A percentile compares a stretch with the other conserved stretches of the same genome.
phyloP scores from a whole-genome alignment of 1,140 invertebrate species.

The Drosophila oshimai region DNA sequence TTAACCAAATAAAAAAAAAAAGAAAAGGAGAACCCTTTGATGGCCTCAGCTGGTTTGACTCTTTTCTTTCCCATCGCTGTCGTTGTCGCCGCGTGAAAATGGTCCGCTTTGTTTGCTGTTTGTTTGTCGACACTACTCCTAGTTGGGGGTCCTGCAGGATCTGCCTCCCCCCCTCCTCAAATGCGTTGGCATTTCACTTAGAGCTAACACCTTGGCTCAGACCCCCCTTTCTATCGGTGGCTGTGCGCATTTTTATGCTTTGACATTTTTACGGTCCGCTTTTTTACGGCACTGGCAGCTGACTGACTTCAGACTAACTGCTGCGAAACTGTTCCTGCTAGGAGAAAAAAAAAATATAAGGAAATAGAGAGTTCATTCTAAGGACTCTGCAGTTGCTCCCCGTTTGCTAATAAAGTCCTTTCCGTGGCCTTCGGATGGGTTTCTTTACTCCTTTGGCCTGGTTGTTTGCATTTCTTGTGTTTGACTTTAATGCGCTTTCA shows the following conservation, averaged over 20 bases:
- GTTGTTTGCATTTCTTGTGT: constrained; percentile 62
- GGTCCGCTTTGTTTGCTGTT: constrained; percentile 65
- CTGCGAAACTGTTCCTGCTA: constrained; percentile 25
- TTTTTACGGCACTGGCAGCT: constrained; percentile 74
- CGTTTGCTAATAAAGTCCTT: constrained; percentile 74
- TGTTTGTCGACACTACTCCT: constrained; percentile 60
- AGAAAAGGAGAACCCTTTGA: constrained; percentile 2
- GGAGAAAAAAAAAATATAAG: too few relatives aligned
- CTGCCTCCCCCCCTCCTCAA: neutral
- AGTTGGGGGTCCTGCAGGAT: constrained; percentile 4
- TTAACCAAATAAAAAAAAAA: neutral
- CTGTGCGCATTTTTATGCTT: constrained; percentile 67
- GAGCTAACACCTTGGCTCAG: constrained; percentile 55
- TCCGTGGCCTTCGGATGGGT: constrained; percentile 23
- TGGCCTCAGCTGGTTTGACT: constrained; percentile 57
- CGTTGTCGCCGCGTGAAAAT: constrained; percentile 62
- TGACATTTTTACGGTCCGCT: constrained; percentile 70
- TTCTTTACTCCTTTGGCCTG: constrained; percentile 23
- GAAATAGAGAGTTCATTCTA: neutral
- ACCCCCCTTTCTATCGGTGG: constrained; percentile 8
- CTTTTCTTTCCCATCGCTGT: constrained; percentile 22
- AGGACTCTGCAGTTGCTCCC: constrained; percentile 34
- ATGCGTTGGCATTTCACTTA: constrained; percentile 62
- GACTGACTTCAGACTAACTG: constrained; percentile 70
- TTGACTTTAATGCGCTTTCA: constrained; percentile 76